phyloP scores from a whole-genome alignment of 2,113 vertebrate species.

The Dunckerocampus dactyliophorus region DNA sequence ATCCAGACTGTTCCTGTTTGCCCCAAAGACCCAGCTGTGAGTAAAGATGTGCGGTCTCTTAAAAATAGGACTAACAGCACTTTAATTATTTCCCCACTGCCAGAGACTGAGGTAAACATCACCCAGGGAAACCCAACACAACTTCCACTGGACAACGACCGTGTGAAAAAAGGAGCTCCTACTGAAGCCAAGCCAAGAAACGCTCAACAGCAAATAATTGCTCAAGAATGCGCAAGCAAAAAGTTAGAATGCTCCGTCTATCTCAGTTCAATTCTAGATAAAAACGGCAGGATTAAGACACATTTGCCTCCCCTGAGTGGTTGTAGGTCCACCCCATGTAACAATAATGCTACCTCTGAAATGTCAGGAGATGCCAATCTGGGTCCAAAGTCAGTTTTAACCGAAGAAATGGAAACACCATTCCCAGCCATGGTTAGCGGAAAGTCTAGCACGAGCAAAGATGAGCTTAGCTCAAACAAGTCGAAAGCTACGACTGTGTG shows the following conservation, averaged over 20 bases:
- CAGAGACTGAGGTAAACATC: too few species aligned
- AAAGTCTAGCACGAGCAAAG: conserved; percentile 4
- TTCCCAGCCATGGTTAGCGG: too few species aligned
- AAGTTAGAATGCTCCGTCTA: not conserved
- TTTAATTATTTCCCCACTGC: not conserved
- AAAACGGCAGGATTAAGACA: too few species aligned
- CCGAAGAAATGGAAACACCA: not conserved
- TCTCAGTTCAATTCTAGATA: too few species aligned
- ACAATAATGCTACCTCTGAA: too few species aligned
- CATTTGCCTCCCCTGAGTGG: too few species aligned
- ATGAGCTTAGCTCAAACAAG: not conserved
- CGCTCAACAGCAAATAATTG: not conserved
- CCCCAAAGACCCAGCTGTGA: not conserved
- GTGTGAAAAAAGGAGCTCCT: not conserved
- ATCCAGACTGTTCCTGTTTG: too few species aligned
- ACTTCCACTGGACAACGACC: too few species aligned
- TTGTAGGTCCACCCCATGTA: too few species aligned
- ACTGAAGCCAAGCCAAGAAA: not conserved
- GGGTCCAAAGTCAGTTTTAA: not conserved
- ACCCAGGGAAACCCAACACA: not conserved
- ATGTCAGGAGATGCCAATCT: too few species aligned
- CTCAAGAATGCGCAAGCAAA: not conserved
- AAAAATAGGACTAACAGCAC: not conserved
- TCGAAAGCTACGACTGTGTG: not conserved
- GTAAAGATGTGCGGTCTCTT: not conserved